These are phyloP conservation scores for Lagodon rhomboides DNA, from an alignment of 2,797 vertebrate species.

Conservation along the genomic window DNA sequence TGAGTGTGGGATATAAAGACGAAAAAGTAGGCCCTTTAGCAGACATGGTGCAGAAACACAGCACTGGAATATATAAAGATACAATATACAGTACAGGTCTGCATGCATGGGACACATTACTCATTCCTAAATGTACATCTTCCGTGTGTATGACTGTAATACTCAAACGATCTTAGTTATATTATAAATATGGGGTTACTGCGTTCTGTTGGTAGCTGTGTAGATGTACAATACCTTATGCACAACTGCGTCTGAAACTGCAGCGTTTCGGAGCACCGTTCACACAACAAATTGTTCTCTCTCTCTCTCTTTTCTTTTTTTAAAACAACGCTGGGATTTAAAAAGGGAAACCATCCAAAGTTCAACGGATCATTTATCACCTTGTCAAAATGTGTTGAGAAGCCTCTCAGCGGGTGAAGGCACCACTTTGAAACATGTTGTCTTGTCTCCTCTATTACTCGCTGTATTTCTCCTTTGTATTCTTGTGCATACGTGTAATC, in stretches of 20 bases:
- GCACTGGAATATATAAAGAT: constrained; percentile 47
- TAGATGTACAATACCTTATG: constrained; percentile 59
- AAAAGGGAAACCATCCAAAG: constrained; percentile 79
- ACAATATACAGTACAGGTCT: constrained; percentile 65
- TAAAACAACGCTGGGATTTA: constrained; percentile 69
- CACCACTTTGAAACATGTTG: constrained; percentile 60
- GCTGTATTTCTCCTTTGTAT: constrained; percentile 72
- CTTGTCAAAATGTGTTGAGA: constrained; percentile 57
- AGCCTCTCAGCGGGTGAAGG: constrained; percentile 54
- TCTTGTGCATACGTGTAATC: constrained; percentile 67
- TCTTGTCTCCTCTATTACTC: constrained; percentile 76
- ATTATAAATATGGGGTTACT: constrained; percentile 42
- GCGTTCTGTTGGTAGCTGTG: constrained; percentile 54
- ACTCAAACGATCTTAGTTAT: constrained; percentile 50
- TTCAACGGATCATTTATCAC: constrained; percentile 52
- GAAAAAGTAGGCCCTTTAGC: constrained; percentile 72
- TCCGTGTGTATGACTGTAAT: constrained; percentile 63
- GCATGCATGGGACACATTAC: constrained; percentile 70
- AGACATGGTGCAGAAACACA: constrained; percentile 63
- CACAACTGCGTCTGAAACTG: constrained; percentile 68
- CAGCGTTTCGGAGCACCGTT: constrained; percentile 53
- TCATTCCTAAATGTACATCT: constrained; percentile 71
- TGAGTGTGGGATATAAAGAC: constrained; percentile 29
- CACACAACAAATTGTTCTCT: constrained; percentile 27
- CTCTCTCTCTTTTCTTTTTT: constrained; percentile 27